phyloP scores from a whole-genome alignment of 2,888 invertebrate genomes.

The Desoria tigrina region DNA sequence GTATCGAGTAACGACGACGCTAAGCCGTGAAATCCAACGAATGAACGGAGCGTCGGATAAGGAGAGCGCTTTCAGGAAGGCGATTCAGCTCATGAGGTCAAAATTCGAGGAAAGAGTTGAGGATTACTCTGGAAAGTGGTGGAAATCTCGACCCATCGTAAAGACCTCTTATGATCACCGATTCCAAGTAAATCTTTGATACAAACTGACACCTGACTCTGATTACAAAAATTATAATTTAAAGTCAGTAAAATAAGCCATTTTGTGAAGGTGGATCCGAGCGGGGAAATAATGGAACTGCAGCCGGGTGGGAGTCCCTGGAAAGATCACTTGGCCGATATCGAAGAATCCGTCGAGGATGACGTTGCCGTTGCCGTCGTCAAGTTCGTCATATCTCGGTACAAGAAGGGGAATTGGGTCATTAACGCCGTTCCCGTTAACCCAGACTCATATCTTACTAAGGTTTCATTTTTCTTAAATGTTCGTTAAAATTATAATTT shows the following conservation, averaged over 20 bases:
- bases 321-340: constrained; percentile 84
- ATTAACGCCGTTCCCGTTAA: constrained; percentile 79
- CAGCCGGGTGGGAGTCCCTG: constrained; percentile 73
- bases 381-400: constrained; percentile 73
- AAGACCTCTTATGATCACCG: constrained; percentile 69
- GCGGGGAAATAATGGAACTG: constrained; percentile 80
- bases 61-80: constrained; percentile 67
- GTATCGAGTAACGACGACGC: constrained; percentile 76
- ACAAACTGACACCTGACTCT: neutral
- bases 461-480: no score
- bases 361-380: constrained; percentile 64
- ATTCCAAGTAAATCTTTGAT: constrained; percentile 56
- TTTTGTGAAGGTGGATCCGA: constrained; percentile 66
- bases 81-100: constrained; percentile 72
- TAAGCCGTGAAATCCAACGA: constrained; percentile 72
- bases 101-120: constrained; percentile 74
- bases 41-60: constrained; percentile 69
- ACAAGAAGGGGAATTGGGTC: constrained; percentile 69
- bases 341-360: constrained; percentile 78
- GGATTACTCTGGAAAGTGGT: constrained; percentile 71
- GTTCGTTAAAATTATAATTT: no score
- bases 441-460: constrained; percentile 60
- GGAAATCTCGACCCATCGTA: constrained; percentile 79
- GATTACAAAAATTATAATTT: neutral
- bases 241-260: neutral